Percentiles rank a stretch among this genome's conserved stretches.
phyloP scores from a whole-genome alignment of 2,797 vertebrate genomes.

The Halcyon chelicuti region DNA sequence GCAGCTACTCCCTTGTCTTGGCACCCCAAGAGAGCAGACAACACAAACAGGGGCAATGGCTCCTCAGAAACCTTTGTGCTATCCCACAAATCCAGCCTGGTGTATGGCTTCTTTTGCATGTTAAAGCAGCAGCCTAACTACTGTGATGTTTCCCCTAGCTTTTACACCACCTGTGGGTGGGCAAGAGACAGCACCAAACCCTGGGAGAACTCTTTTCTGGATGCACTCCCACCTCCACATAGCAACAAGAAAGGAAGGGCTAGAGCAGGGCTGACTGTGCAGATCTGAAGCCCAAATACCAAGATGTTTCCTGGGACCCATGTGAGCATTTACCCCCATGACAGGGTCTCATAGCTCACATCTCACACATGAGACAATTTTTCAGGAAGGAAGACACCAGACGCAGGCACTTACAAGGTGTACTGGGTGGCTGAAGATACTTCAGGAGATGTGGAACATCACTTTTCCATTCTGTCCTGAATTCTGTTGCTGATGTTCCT shows the following conservation, averaged over 20 bases:
- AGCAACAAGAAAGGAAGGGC: not conserved
- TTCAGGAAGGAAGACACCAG: not conserved
- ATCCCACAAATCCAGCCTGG: not conserved
- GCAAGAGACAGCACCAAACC: not conserved
- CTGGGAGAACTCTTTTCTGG: not conserved
- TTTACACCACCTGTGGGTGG: not conserved
- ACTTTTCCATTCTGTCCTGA: not conserved
- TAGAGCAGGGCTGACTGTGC: not conserved
- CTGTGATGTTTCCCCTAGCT: not conserved
- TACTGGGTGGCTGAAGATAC: not conserved
- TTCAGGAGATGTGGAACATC: not conserved
- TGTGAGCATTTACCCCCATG: fast-evolving
- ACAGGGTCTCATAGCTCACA: not conserved
- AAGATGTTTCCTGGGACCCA: not conserved
- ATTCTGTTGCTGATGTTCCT: not conserved
- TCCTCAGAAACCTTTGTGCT: not conserved
- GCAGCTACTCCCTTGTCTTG: not conserved
- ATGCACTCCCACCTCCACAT: not conserved
- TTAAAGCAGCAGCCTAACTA: not conserved
- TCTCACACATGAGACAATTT: not conserved
- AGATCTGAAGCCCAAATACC: not conserved
- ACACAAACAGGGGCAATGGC: fast-evolving
- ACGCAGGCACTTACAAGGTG: not conserved
- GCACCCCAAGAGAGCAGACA: not conserved
- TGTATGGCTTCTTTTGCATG: not conserved